These are phyloP conservation scores for Botia kubotai DNA, from an alignment of 2,797 vertebrate genomes.

Conservation along the genomic window DNA sequence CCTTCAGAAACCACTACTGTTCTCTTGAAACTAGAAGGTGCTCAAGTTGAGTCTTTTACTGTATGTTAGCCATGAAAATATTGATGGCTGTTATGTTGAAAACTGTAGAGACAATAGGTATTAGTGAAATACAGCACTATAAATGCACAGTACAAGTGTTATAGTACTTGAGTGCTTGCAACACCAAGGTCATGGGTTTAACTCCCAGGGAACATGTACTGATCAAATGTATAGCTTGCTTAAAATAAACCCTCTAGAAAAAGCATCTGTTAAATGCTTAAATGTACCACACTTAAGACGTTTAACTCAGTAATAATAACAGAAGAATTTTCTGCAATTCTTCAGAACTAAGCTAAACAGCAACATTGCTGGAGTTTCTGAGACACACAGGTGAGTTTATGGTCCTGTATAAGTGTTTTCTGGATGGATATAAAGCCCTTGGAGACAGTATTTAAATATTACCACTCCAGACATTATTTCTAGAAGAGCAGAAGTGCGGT, in stretches of 20 bases:
- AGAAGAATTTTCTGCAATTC: not conserved
- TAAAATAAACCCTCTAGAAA: too few relatives aligned
- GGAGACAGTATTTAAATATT: conserved; percentile 80
- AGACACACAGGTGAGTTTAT: conserved; percentile 53
- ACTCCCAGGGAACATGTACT: too few relatives aligned
- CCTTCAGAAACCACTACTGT: not conserved
- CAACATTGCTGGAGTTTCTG: not conserved
- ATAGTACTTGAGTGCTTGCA: too few relatives aligned
- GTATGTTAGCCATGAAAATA: not conserved
- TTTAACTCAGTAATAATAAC: not conserved
- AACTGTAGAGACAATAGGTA: not conserved
- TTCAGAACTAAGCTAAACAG: not conserved
- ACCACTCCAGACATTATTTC: conserved; percentile 78
- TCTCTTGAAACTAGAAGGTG: not conserved
- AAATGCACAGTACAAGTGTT: too few relatives aligned
- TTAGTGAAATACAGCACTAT: not conserved
- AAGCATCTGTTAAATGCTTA: too few relatives aligned
- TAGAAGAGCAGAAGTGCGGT: conserved; percentile 71
- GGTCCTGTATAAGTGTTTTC: not conserved
- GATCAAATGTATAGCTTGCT: too few relatives aligned
- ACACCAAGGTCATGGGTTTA: too few relatives aligned
- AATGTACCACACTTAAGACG: too few relatives aligned
- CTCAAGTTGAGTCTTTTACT: not conserved
- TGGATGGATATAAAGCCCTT: conserved; percentile 65
- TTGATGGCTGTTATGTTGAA: not conserved